These are phyloP conservation scores for Otolemur crassicaudatus DNA, from an alignment of 2,797 vertebrate species.

Conservation along the genomic window DNA sequence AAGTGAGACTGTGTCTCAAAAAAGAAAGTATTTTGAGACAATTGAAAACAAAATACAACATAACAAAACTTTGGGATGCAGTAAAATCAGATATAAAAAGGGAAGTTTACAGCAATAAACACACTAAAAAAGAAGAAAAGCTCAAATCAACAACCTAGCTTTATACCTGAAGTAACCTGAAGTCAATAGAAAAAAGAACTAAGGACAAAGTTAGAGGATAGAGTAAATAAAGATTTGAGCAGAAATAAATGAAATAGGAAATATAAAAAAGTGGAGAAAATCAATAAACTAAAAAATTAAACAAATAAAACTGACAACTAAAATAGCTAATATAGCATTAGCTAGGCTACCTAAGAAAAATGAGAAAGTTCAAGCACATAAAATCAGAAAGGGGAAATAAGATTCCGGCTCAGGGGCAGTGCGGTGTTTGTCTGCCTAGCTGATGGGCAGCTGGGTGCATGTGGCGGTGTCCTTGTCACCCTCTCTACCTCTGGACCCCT, in stretches of 20 bases:
- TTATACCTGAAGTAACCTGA: neutral
- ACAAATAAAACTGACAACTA: neutral
- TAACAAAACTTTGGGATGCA: neutral
- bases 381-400: neutral
- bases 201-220: neutral
- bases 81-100: neutral
- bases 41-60: neutral
- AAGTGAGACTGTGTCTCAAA: neutral
- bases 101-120: neutral
- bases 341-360: neutral
- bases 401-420: slow-evolving; percentile 76
- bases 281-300: neutral
- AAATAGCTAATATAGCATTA: neutral
- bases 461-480: slow-evolving; percentile 59
- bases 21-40: neutral
- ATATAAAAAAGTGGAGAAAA: neutral
- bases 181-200: neutral
- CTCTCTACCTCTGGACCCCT: neutral
- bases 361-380: neutral
- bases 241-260: neutral
- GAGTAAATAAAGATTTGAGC: neutral
- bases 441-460: slow-evolving; percentile 82
- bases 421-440: slow-evolving; percentile 86
- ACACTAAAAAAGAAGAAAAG: neutral
- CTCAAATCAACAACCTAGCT: neutral